Evolutionary conservation across 2,797 vertebrate genomes (phyloP), one percentile per base, ranked within the genome.

Genomic region (Takifugu rubripes): DNA sequence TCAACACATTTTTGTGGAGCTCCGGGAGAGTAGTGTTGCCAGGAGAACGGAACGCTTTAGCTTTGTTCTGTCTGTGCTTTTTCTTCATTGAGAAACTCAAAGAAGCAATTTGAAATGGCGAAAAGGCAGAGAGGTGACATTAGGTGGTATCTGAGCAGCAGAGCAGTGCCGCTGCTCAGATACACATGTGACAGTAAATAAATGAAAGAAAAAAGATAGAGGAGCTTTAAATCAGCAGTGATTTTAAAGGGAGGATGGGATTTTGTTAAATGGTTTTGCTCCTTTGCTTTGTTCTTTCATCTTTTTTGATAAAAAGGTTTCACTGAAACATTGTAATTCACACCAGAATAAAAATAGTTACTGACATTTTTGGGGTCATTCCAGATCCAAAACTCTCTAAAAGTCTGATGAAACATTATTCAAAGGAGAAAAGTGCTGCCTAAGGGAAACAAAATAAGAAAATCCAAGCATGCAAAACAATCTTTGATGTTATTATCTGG

Each of bases 141-240:
- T 55, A 54, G 46, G 75, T 78, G 74, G 74, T 70, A 52, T 62
- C 76, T 65, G 54, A 71, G 52, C 64, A 77, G 67, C 58, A 54
- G 66, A 36, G 36, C 9, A 3, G 31, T n/a, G 10, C 10, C 7
- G 40, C 5, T 45, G 48, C 52, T 57, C 44, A 67, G 52, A 31
- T 25, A 52, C 71, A 75, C 17, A n/a, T 45, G 55, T 21, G 47
- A 31, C 33, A 6, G 5, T 3, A 25, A 59, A 27, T 54, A 64
- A 49, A 56, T 54, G 61, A 58, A 43, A 69, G 69, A 61, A 75
- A 57, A 61, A 70, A 3, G 11, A 62, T 64, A 48, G 7, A 2
- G 27, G 3, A 17, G 45, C 14, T 40, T 1, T 11, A 57, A 48
- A 21, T 9, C 46, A 24, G 17, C 26, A 17, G 46, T 25, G 45